Percentiles rank a stretch among this genome's conserved stretches.
phyloP scores from a whole-genome alignment of 2,113 vertebrate genomes.

The Grallaria varia region DNA sequence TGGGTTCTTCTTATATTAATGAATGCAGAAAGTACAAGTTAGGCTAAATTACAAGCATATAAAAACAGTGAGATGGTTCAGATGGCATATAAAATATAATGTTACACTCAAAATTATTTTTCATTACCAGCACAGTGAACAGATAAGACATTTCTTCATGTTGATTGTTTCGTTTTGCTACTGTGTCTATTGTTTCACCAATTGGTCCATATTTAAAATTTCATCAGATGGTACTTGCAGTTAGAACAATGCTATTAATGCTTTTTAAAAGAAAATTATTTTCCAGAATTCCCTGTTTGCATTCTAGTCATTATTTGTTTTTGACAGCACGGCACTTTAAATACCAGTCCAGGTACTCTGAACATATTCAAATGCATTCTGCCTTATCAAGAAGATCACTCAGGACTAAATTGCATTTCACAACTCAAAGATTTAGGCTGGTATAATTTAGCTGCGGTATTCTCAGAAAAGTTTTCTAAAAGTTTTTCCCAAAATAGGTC shows the following conservation, averaged over 20 bases:
- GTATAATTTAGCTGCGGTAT: background rate
- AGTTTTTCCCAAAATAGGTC: background rate
- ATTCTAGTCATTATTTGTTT: background rate
- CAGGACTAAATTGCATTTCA: background rate
- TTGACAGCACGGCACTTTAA: background rate
- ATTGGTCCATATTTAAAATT: background rate
- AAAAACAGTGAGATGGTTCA: constrained; percentile 16
- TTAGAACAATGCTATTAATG: background rate
- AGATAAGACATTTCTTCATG: background rate
- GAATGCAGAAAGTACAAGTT: constrained; percentile 26
- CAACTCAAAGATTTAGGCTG: background rate
- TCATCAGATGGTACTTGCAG: background rate
- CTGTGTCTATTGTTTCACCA: background rate
- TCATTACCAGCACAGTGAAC: background rate
- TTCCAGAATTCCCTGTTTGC: background rate
- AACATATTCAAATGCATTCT: background rate
- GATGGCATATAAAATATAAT: background rate
- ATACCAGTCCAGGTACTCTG: background rate
- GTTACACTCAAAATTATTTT: background rate
- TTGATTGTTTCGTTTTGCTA: background rate
- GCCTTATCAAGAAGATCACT: background rate
- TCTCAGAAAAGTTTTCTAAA: background rate
- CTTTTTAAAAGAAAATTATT: background rate
- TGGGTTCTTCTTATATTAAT: background rate
- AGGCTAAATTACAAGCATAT: constrained; percentile 22